Conservation (phyloP, 2,888 invertebrate species). For the Chironomus riparius region DNA sequence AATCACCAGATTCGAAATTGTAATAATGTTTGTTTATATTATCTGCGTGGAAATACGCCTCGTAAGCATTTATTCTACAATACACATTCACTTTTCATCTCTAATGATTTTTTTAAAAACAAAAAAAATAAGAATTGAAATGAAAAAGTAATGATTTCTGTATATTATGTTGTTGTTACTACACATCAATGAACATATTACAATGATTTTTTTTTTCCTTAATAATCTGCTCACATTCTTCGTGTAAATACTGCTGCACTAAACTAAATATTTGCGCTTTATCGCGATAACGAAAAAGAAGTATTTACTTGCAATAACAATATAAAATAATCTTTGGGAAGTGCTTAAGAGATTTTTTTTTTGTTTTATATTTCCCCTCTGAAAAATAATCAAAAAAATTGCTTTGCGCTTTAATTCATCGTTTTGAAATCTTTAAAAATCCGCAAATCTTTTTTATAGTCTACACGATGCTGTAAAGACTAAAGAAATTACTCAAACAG, state of each 20-base stretch:
- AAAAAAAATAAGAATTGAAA: too few relatives aligned
- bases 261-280: neutral
- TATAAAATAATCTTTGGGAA: neutral
- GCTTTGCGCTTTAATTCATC: neutral
- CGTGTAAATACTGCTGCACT: neutral
- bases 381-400: neutral
- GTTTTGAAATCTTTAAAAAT: too few relatives aligned
- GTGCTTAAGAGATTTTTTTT: too few relatives aligned
- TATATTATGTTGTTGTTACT: neutral
- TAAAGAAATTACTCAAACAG: neutral
- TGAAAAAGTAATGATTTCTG: neutral
- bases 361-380: neutral
- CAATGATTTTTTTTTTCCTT: neutral
- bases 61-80: neutral
- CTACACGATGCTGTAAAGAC: neutral
- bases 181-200: neutral
- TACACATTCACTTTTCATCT: neutral
- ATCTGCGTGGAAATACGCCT: neutral
- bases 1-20: slow-evolving; percentile 7
- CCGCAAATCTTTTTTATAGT: neutral
- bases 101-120: neutral
- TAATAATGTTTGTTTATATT: neutral
- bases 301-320: too few relatives aligned
- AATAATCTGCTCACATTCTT: neutral
- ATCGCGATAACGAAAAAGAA: neutral